phyloP scores from a whole-genome alignment of 2,113 vertebrate genomes.

The Brienomyrus brachyistius region DNA sequence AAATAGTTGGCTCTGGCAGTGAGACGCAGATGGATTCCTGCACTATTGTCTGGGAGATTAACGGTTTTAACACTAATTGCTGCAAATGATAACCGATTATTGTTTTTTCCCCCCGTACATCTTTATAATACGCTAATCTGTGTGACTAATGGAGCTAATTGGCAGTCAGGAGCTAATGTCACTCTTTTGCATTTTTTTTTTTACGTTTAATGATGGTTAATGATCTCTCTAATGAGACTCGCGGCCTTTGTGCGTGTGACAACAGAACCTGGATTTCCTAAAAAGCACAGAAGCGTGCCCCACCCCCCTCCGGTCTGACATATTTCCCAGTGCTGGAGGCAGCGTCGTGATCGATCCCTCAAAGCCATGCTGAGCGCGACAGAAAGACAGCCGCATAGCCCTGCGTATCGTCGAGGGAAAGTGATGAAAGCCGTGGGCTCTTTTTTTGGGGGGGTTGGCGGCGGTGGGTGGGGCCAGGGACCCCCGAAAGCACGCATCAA shows the following conservation, averaged over 20 bases:
- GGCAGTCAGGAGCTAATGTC: not conserved
- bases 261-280: slow-evolving; percentile 1
- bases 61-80: slow-evolving; percentile 15
- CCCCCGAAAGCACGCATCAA: not conserved
- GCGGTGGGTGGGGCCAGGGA: not conserved
- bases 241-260: not conserved
- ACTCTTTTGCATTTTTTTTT: not conserved
- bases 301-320: not conserved
- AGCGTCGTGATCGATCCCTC: not conserved
- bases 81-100: slow-evolving; percentile 11
- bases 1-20: not conserved
- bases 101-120: not conserved
- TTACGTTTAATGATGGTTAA: not conserved
- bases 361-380: not conserved
- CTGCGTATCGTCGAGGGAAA: not conserved
- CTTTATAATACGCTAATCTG: slow-evolving; percentile 5
- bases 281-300: not conserved
- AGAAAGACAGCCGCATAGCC: not conserved
- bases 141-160: not conserved
- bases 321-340: not conserved
- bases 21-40: slow-evolving; percentile 1
- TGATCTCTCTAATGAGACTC: not conserved
- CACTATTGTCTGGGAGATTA: slow-evolving; percentile 7
- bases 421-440: not conserved
- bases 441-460: not conserved